Evolutionary conservation across 2,797 vertebrate species (phyloP), one percentile per base, ranked within the genome.

Genomic region (Etheostoma nigrum): DNA sequence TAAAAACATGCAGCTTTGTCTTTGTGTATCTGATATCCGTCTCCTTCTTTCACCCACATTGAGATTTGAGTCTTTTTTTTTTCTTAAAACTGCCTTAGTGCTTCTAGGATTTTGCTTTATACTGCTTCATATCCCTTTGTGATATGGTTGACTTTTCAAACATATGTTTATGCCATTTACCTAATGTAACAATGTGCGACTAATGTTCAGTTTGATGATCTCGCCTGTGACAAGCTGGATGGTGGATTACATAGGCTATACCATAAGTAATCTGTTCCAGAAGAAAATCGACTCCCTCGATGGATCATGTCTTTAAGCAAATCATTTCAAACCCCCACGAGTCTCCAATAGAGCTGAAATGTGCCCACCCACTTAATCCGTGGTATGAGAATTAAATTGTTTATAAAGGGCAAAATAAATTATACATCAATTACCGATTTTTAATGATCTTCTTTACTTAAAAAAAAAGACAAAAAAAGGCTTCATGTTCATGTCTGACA

Each of bases 111-210:
- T 86, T 67, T 68, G 33, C 51, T 57, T 73, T 16, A 5, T 60
- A 16, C 19, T 58, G 27, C 25, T 76, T 18, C 11, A 78, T 72
- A 70, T 82, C 44, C 36, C 42, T 84, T 73, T 60, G 49, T 77
- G 70, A 81, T 66, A 76, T 60, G 54, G 47, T 61, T 66, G 68
- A 70, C 30, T 72, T 84, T 74, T 57, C 51, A 57, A 60, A 63
- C 63, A 72, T 65, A 40, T 72, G 68, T 79, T 81, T 55, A 74
- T 78, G 58, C 62, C 42, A 65, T 82, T 89, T 88, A 70, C 30
- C 21, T 79, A 77, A 85, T 80, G n/a, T 80, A 71, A 90, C 83
- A 72, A 78, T 19, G 72, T 83, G 78, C 77, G 78, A 82, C 72
- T 90, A 72, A 81, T 79, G 71, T 79, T 84, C 25, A 78, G 75